phyloP scores from a whole-genome alignment of 2,797 vertebrate genomes.

The Acrossocheilus wenchowensis region DNA sequence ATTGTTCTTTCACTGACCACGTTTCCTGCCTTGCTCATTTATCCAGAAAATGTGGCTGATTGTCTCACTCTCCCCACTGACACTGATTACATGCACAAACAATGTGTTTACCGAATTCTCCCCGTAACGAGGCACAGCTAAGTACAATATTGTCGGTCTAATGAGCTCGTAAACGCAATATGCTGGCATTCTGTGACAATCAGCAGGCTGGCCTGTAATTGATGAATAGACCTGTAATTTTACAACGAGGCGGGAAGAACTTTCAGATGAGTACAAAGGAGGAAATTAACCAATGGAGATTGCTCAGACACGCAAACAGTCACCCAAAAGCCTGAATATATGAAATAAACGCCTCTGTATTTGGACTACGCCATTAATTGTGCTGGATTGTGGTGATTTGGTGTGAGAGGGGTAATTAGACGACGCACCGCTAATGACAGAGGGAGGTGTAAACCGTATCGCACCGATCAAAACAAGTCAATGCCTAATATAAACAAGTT shows the following conservation, averaged over 20 bases:
- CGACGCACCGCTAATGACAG: neutral
- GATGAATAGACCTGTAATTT: conserved; percentile 66
- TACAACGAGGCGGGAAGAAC: conserved; percentile 46
- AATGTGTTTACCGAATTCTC: conserved; percentile 72
- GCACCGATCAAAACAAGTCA: neutral
- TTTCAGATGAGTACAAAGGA: conserved; percentile 46
- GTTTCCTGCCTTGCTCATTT: conserved; percentile 68
- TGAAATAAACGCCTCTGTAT: conserved; percentile 38
- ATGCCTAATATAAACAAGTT: neutral
- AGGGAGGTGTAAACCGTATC: neutral
- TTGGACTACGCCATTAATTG: conserved; percentile 29
- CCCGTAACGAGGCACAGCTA: conserved; percentile 72
- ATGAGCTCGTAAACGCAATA: conserved; percentile 74
- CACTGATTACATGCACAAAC: conserved; percentile 71
- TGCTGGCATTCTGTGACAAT: conserved; percentile 67
- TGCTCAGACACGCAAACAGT: conserved; percentile 9
- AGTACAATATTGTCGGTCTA: conserved; percentile 74
- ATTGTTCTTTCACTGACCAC: conserved; percentile 59
- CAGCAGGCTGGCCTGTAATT: conserved; percentile 64
- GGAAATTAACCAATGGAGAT: conserved; percentile 38
- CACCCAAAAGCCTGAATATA: conserved; percentile 15
- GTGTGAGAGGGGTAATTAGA: conserved; percentile 45
- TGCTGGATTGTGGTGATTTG: conserved; percentile 39
- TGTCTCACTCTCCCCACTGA: conserved; percentile 61
- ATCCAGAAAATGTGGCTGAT: conserved; percentile 70